A percentile compares a stretch with the other conserved stretches of the same genome.
Conservation (phyloP, 1,140 invertebrate genomes). For the Polyergus mexicanus region DNA sequence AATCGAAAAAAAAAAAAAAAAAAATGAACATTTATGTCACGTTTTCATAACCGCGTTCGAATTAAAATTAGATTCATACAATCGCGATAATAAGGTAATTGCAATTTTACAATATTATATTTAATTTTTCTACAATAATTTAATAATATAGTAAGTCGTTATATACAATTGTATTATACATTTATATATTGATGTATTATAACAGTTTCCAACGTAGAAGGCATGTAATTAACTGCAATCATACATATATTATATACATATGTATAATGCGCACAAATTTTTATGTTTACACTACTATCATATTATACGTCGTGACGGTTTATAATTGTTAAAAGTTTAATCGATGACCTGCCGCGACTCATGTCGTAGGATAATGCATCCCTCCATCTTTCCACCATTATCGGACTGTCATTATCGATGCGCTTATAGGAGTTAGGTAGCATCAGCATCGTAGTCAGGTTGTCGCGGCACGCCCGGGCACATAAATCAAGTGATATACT, state of each 20-base stretch:
- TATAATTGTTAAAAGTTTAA: neutral
- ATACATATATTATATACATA: neutral
- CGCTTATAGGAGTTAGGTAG: conserved; percentile 2
- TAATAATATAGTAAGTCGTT: neutral
- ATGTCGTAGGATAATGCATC: conserved; percentile 43
- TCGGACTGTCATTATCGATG: conserved; percentile 51
- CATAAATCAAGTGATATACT: conserved; percentile 74
- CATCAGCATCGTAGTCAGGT: conserved; percentile 44
- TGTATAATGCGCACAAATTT: neutral
- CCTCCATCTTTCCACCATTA: conserved; percentile 58
- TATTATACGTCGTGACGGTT: neutral
- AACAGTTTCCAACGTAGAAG: neutral
- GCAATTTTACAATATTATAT: neutral
- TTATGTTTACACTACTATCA: neutral
- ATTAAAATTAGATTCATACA: neutral
- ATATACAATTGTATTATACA: neutral
- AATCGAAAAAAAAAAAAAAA: no score
- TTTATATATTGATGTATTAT: neutral
- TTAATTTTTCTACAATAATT: conserved; percentile 15
- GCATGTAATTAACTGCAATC: neutral
- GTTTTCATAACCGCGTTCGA: neutral
- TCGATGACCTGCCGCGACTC: neutral
- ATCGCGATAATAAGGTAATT: neutral
- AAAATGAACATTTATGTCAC: no score
- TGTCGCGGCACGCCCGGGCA: conserved; percentile 43